A percentile compares a stretch with the other conserved stretches of the same genome.
Evolutionary conservation across 1,140 invertebrate genomes (phyloP).

Genomic region (Thaumetopoea pityocampa): DNA sequence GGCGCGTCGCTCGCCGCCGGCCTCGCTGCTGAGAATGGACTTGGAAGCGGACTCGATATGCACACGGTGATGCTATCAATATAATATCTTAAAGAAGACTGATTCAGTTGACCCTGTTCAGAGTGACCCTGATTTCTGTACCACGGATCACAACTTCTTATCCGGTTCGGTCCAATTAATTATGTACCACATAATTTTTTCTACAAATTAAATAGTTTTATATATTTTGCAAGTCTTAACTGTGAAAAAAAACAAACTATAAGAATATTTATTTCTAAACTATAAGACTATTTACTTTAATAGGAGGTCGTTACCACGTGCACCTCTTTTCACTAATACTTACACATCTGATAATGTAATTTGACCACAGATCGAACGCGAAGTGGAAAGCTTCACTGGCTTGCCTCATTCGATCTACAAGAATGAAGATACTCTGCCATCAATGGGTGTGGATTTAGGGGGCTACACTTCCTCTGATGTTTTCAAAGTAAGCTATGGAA

Average conservation of each 20-base stretch:
- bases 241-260: background rate
- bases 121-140: too few relatives aligned
- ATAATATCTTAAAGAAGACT: too few relatives aligned
- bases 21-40: constrained; percentile 33
- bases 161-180: too few relatives aligned
- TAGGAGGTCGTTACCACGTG: too few relatives aligned
- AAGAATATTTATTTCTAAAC: too few relatives aligned
- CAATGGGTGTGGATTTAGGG: constrained; percentile 51
- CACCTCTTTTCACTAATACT: too few relatives aligned
- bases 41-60: constrained; percentile 51
- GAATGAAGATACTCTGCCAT: constrained; percentile 54
- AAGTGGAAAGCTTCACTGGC: constrained; percentile 66
- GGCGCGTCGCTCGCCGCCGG: constrained; percentile 30
- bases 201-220: background rate
- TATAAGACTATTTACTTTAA: too few relatives aligned
- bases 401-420: constrained; percentile 58
- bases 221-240: background rate
- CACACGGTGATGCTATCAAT: constrained; percentile 52
- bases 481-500: constrained; percentile 46
- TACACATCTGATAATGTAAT: too few relatives aligned
- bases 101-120: too few relatives aligned
- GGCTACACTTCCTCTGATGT: constrained; percentile 50
- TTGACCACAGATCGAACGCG: constrained; percentile 67
- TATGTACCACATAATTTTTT: too few relatives aligned
- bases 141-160: too few relatives aligned